Conservation (phyloP, 2,888 invertebrate genomes). For the Mythimna albipuncta region DNA sequence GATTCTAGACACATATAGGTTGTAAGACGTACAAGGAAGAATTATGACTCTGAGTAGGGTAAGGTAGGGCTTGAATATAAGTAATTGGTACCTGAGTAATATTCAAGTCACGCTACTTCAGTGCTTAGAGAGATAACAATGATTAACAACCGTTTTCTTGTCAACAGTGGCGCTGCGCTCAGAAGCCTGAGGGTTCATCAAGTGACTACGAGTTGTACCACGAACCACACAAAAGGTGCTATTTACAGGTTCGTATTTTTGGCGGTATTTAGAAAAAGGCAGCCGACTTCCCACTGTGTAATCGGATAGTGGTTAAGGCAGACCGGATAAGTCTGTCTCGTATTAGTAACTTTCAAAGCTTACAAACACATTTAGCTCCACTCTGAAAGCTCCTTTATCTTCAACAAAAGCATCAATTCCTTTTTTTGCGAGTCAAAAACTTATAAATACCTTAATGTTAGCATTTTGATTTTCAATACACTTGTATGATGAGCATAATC, state of each 20-base stretch:
- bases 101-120: neutral
- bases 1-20: too few relatives aligned
- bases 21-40: too few relatives aligned
- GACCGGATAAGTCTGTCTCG: neutral
- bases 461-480: neutral
- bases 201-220: conserved; percentile 88
- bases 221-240: conserved; percentile 87
- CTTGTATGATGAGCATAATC: too few relatives aligned
- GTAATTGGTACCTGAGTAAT: neutral
- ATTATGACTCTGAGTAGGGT: too few relatives aligned
- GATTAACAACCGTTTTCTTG: conserved; percentile 26
- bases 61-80: neutral
- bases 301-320: neutral
- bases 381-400: neutral
- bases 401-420: neutral
- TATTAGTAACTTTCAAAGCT: neutral
- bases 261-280: too few relatives aligned
- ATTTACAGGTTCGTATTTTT: conserved; percentile 79
- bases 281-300: neutral
- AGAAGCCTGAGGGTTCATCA: conserved; percentile 86
- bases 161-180: conserved; percentile 84
- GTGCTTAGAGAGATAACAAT: neutral
- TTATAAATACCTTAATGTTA: neutral
- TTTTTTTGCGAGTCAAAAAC: neutral
- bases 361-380: neutral